Percentiles rank a stretch among this genome's conserved stretches.
These are phyloP conservation scores for Ornithoptera alexandrae DNA, from an alignment of 2,888 invertebrate species.

Conservation along the genomic window DNA sequence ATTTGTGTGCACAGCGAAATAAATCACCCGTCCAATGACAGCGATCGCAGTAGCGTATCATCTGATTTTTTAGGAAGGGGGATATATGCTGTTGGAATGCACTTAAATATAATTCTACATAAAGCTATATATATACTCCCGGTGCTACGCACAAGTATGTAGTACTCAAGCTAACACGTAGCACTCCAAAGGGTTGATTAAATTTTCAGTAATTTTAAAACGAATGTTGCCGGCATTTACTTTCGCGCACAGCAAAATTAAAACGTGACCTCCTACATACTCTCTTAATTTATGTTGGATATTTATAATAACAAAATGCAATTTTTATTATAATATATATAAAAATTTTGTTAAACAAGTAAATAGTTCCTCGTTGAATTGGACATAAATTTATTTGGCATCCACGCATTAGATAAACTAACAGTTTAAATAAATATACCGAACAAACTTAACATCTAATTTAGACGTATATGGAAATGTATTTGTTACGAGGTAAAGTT, in stretches of 20 bases:
- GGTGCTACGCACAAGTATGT: slow-evolving; percentile 29
- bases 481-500: too few species aligned
- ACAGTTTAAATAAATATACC: too few species aligned
- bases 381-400: too few species aligned
- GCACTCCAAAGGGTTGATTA: slow-evolving; percentile 29
- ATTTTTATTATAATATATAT: background rate
- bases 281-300: slow-evolving; percentile 23
- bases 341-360: background rate
- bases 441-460: too few species aligned
- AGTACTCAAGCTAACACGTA: slow-evolving; percentile 26
- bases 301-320: slow-evolving; percentile 3
- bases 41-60: slow-evolving; percentile 39
- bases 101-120: slow-evolving; percentile 30
- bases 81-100: slow-evolving; percentile 37
- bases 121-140: slow-evolving; percentile 17
- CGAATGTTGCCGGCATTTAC: slow-evolving; percentile 30
- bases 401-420: too few species aligned
- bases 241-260: slow-evolving; percentile 28
- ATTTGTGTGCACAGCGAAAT: slow-evolving; percentile 34
- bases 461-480: too few species aligned
- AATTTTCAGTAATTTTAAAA: slow-evolving; percentile 31
- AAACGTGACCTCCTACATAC: slow-evolving; percentile 25
- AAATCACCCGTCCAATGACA: slow-evolving; percentile 40
- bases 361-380: background rate
- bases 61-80: slow-evolving; percentile 34